Evolutionary conservation across 2,888 invertebrate genomes (phyloP).

Genomic region (Perizoma flavofasciatum): DNA sequence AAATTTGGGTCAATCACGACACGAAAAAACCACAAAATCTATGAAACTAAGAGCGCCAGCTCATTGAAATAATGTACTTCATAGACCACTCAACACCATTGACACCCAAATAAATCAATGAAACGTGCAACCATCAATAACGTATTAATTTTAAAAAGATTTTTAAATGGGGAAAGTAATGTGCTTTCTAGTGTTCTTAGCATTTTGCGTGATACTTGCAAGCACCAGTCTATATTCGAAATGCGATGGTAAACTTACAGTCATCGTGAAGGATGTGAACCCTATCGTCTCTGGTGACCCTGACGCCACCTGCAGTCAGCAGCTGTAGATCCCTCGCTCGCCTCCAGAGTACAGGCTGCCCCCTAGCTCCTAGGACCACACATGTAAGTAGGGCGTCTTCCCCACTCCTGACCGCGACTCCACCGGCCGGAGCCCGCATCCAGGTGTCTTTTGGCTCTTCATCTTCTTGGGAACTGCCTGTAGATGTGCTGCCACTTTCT

Average conservation of each 20-base stretch:
- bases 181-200: no score
- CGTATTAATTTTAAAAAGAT: no score
- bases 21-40: no score
- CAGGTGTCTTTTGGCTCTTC: constrained; percentile 64
- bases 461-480: constrained; percentile 64
- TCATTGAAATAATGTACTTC: no score
- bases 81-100: no score
- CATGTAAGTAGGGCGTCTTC: constrained; percentile 93
- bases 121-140: no score
- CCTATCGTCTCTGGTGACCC: constrained; percentile 90
- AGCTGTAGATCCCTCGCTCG: constrained; percentile 87
- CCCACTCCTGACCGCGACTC: constrained; percentile 76
- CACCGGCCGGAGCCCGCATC: constrained; percentile 70
- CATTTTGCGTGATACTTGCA: no score
- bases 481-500: constrained; percentile 59
- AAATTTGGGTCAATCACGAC: no score
- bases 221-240: no score
- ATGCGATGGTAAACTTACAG: constrained; percentile 76
- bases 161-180: no score
- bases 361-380: constrained; percentile 88
- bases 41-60: no score
- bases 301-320: constrained; percentile 89
- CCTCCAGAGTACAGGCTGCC: constrained; percentile 91
- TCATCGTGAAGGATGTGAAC: constrained; percentile 90
- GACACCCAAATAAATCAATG: no score